Percentiles rank a stretch among this genome's conserved stretches.
Evolutionary conservation across 1,140 invertebrate species (phyloP).

Genomic region (Cydia amplana): DNA sequence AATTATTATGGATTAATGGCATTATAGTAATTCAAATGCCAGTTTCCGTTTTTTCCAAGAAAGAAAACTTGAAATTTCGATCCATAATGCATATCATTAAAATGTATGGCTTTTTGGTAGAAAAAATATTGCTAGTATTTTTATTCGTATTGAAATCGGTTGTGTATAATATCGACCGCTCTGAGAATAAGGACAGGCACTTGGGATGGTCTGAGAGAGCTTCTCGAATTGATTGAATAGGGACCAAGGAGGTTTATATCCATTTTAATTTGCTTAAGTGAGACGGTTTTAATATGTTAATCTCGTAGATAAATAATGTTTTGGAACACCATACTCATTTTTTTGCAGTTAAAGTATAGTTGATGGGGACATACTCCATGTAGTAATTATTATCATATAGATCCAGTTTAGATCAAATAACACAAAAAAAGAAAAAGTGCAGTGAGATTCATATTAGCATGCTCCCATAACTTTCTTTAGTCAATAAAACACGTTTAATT

Average conservation of each 20-base stretch:
- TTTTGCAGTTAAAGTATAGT: neutral
- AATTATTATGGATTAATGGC: neutral
- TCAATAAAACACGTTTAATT: constrained; percentile 35
- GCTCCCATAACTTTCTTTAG: constrained; percentile 37
- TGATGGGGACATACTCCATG: neutral
- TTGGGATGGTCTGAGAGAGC: constrained; percentile 63
- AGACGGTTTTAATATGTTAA: constrained; percentile 68
- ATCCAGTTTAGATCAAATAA: neutral
- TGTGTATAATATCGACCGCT: constrained; percentile 45
- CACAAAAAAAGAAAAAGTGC: constrained; percentile 40
- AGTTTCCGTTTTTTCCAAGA: neutral
- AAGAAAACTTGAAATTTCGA: neutral
- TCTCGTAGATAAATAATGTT: constrained; percentile 54
- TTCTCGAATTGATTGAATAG: constrained; percentile 77
- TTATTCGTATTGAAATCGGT: no score
- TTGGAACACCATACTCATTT: neutral
- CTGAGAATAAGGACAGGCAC: constrained; percentile 48
- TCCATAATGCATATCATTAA: neutral
- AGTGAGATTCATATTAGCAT: constrained; percentile 41
- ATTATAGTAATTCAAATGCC: neutral
- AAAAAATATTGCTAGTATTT: no score
- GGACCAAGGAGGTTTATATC: constrained; percentile 70
- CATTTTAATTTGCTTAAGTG: constrained; percentile 79
- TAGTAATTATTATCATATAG: neutral
- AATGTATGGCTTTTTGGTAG: no score